These are phyloP conservation scores for Drosophila tropicalis DNA, from an alignment of 1,140 invertebrate species.

Conservation along the genomic window DNA sequence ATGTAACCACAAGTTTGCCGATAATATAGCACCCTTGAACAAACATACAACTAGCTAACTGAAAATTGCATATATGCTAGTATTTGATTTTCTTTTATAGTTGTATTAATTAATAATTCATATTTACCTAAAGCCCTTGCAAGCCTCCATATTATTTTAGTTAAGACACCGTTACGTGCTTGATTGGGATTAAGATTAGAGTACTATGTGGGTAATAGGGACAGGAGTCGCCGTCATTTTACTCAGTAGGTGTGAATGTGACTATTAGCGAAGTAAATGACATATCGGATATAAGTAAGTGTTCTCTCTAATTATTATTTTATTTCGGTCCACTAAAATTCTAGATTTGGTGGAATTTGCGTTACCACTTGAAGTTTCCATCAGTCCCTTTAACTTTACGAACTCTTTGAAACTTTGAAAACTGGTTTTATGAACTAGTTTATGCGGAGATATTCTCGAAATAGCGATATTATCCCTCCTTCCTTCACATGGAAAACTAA, in stretches of 20 bases:
- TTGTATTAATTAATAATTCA: constrained; percentile 12
- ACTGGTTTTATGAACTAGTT: background rate
- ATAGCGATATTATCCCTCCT: background rate
- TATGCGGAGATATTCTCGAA: background rate
- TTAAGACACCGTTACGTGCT: constrained; percentile 15
- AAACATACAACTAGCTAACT: constrained; percentile 28
- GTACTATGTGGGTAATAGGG: constrained; percentile 9
- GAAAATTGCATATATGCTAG: constrained; percentile 21
- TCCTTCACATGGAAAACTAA: background rate
- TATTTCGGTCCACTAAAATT: constrained; percentile 6
- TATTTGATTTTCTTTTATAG: constrained; percentile 1
- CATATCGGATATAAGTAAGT: constrained; percentile 7
- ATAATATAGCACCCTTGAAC: constrained; percentile 17
- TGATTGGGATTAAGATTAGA: constrained; percentile 9
- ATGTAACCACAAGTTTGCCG: constrained; percentile 8
- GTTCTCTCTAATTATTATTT: constrained; percentile 10
- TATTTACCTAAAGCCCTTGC: constrained; percentile 15
- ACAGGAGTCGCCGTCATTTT: constrained; percentile 6
- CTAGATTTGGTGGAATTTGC: constrained; percentile 7
- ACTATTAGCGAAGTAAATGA: constrained; percentile 14
- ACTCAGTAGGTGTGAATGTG: constrained; percentile 6
- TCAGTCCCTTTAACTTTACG: background rate
- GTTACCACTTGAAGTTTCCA: background rate
- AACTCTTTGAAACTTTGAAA: too few relatives aligned
- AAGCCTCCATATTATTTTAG: constrained; percentile 16